phyloP scores from a whole-genome alignment of 2,113 vertebrate genomes.

The Odontesthes bonariensis region DNA sequence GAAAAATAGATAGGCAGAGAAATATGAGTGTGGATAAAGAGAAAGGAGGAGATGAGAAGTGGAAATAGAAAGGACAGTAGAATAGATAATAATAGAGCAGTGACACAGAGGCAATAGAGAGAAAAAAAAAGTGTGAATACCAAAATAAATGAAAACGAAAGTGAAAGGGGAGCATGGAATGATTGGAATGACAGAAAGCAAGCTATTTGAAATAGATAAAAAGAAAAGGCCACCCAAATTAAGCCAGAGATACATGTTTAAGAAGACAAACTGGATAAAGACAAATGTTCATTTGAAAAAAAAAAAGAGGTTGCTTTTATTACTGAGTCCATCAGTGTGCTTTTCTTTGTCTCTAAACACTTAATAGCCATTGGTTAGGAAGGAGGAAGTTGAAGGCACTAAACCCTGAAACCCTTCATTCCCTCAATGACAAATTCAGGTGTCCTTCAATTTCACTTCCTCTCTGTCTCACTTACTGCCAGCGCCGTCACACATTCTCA shows the following conservation, averaged over 20 bases:
- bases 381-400: slow-evolving; percentile 41
- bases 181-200: slow-evolving; percentile 29
- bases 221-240: slow-evolving; percentile 20
- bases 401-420: slow-evolving; percentile 61
- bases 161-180: slow-evolving; percentile 8
- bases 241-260: slow-evolving; percentile 18
- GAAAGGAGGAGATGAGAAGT: slow-evolving; percentile 37
- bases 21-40: slow-evolving; percentile 48
- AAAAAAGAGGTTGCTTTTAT: slow-evolving; percentile 58
- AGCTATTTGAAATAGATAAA: slow-evolving; percentile 32
- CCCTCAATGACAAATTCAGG: slow-evolving; percentile 73
- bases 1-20: slow-evolving; percentile 49
- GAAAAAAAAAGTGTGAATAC: slow-evolving; percentile 60
- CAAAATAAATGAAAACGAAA: slow-evolving; percentile 49
- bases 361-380: slow-evolving; percentile 59
- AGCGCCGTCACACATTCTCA: slow-evolving; percentile 66
- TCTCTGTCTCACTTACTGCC: slow-evolving; percentile 69
- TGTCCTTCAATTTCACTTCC: slow-evolving; percentile 70
- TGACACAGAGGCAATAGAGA: slow-evolving; percentile 32
- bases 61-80: slow-evolving; percentile 43
- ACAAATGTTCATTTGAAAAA: slow-evolving; percentile 28
- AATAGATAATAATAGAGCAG: slow-evolving; percentile 50
- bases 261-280: slow-evolving; percentile 31
- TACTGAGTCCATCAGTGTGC: slow-evolving; percentile 16
- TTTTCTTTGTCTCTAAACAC: slow-evolving; percentile 39